Evolutionary conservation across 23 tunicate species (phyloP).

Genomic region (Halocynthia aurantium): DNA sequence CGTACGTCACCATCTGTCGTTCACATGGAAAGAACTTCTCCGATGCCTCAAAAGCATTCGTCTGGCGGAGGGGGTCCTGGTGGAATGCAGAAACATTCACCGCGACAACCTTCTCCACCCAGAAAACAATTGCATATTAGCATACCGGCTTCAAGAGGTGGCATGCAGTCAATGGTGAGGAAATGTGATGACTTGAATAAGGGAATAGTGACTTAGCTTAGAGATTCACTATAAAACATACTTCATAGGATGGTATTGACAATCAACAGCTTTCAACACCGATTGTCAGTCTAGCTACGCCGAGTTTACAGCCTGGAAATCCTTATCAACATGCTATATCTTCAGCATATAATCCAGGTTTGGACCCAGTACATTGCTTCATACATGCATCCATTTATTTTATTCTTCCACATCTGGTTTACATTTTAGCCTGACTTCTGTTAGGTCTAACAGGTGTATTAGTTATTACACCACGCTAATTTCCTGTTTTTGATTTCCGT

Average conservation of each 20-base stretch:
- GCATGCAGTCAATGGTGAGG: constrained; percentile 3
- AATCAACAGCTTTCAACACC: constrained; percentile 59
- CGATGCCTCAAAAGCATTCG: constrained; percentile 31
- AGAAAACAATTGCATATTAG: constrained; percentile 20
- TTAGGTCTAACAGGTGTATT: background rate
- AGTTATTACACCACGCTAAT: no score
- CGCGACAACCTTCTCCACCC: constrained; percentile 26
- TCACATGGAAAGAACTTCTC: constrained; percentile 25
- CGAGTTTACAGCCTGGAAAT: constrained; percentile 44
- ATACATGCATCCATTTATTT: background rate
- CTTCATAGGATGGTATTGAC: constrained; percentile 20
- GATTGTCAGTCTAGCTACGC: constrained; percentile 80
- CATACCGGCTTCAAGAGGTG: constrained; percentile 24
- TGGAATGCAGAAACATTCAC: constrained; percentile 19
- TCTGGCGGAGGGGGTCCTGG: background rate
- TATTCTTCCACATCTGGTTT: background rate
- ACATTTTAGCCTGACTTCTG: background rate
- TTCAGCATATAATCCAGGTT: constrained; percentile 29
- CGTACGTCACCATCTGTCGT: constrained; percentile 26
- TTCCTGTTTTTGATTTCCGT: no score
- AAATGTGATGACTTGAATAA: background rate
- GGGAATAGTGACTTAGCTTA: no score
- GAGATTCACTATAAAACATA: background rate
- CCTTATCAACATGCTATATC: constrained; percentile 26
- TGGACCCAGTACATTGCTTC: background rate